These are phyloP conservation scores for Leptopilina clavipes DNA, from an alignment of 1,140 invertebrate genomes.

Conservation along the genomic window DNA sequence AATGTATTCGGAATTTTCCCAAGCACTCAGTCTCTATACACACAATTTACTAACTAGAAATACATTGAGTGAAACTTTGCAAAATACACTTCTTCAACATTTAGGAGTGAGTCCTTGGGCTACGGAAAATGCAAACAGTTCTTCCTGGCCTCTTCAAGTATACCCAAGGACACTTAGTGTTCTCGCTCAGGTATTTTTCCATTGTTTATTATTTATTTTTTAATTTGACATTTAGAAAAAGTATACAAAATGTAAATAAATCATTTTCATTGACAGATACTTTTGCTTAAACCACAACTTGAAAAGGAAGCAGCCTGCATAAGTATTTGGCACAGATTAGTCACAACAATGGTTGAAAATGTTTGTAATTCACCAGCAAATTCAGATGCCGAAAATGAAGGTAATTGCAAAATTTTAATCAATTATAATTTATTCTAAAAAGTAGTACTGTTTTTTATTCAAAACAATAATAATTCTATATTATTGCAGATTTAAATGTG, in stretches of 20 bases:
- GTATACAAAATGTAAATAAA: conserved; percentile 55
- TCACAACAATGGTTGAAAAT: conserved; percentile 90
- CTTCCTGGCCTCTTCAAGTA: conserved; percentile 88
- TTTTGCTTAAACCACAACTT: conserved; percentile 86
- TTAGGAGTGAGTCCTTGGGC: conserved; percentile 86
- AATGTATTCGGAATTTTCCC: conserved; percentile 87
- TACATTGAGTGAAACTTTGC: conserved; percentile 80
- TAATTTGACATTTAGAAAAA: conserved; percentile 19
- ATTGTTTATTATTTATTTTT: conserved; percentile 25
- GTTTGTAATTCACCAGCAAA: conserved; percentile 78
- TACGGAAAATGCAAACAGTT: conserved; percentile 72
- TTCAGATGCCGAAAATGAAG: conserved; percentile 80
- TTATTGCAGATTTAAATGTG: conserved; percentile 88
- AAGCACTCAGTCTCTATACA: conserved; percentile 85
- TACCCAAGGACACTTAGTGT: conserved; percentile 90
- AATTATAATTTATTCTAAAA: not conserved
- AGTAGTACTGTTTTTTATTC: not conserved
- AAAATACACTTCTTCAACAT: conserved; percentile 84
- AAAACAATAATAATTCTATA: conserved; percentile 23
- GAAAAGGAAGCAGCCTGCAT: conserved; percentile 92
- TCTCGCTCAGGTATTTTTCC: conserved; percentile 78
- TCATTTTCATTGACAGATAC: conserved; percentile 75
- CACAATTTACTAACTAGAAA: conserved; percentile 88
- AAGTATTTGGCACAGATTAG: conserved; percentile 91
- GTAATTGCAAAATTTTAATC: conserved; percentile 66